Evolutionary conservation across 2,113 vertebrate species (phyloP).

Genomic region (western clawed frog (Xenopus tropicalis)): DNA sequence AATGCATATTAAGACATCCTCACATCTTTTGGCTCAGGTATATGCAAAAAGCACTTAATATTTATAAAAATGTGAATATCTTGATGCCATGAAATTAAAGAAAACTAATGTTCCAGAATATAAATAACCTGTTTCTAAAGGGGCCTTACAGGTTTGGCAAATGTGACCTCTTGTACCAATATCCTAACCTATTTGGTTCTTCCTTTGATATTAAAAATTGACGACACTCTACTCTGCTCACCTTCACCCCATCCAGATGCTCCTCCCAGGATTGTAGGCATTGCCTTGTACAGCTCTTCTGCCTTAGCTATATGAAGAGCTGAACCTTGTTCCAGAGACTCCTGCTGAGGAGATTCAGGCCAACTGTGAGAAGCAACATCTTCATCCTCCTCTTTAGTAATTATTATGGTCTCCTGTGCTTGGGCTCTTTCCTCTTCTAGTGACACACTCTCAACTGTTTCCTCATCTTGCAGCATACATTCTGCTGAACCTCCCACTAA

Average conservation of each 20-base stretch:
- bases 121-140: no score
- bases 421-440: constrained; percentile 30
- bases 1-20: no score
- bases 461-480: constrained; percentile 32
- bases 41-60: no score
- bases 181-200: no score
- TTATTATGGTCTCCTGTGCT: constrained; percentile 6
- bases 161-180: no score
- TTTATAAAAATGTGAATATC: no score
- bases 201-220: no score
- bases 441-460: background rate
- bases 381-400: constrained; percentile 43
- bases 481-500: background rate
- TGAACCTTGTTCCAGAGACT: constrained; percentile 23
- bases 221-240: constrained; percentile 46
- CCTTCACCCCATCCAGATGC: constrained; percentile 77
- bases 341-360: constrained; percentile 50
- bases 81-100: no score
- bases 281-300: constrained; percentile 72
- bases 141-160: no score
- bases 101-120: no score
- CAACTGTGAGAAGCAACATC: constrained; percentile 52
- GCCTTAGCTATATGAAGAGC: constrained; percentile 66
- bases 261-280: constrained; percentile 70
- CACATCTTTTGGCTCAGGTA: no score